phyloP scores from a whole-genome alignment of 2,113 vertebrate species.

The Phalacrocorax aristotelis region DNA sequence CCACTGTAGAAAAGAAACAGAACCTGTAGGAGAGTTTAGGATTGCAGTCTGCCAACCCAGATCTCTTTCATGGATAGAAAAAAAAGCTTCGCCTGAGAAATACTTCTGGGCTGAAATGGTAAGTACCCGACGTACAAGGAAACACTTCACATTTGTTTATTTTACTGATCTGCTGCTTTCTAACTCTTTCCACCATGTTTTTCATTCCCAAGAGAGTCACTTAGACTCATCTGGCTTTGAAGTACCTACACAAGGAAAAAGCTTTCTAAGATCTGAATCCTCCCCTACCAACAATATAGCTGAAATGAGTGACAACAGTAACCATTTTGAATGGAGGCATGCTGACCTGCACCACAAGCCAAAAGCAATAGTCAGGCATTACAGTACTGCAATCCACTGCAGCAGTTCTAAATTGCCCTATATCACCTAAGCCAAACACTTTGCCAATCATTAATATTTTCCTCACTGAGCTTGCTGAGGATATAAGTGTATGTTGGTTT shows the following conservation, averaged over 20 bases:
- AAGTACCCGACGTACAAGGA: neutral
- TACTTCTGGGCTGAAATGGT: neutral
- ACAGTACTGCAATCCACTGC: neutral
- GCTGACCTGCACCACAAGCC: neutral
- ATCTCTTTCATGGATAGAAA: neutral
- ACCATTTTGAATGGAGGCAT: neutral
- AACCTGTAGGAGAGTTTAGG: neutral
- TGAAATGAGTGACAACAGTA: neutral
- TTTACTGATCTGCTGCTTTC: neutral
- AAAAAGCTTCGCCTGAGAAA: neutral
- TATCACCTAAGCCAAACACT: neutral
- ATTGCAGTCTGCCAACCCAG: neutral
- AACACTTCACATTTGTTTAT: neutral
- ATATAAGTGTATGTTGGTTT: neutral
- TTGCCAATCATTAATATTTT: neutral
- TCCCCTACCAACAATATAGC: neutral
- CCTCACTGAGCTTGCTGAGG: neutral
- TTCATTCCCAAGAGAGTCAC: neutral
- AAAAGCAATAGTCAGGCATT: neutral
- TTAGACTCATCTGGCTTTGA: neutral
- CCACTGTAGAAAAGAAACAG: neutral
- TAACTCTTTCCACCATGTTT: neutral
- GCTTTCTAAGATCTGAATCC: neutral
- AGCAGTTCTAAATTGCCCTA: neutral
- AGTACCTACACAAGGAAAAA: neutral